These are phyloP conservation scores for Gasteruption jaculator DNA, from an alignment of 2,888 invertebrate species.

Conservation along the genomic window DNA sequence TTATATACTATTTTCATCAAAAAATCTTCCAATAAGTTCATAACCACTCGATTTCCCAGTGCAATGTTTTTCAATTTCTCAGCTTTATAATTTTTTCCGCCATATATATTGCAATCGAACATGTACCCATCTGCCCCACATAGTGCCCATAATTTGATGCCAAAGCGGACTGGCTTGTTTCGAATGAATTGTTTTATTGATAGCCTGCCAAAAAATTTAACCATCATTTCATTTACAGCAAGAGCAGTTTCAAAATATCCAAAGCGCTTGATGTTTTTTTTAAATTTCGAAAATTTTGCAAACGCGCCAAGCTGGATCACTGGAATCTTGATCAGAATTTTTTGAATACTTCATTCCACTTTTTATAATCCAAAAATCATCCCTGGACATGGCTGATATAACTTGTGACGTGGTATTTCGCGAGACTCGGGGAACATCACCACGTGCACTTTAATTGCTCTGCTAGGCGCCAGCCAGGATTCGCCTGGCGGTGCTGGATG, in stretches of 20 bases:
- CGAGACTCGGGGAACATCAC: too few species aligned
- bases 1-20: not conserved
- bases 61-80: not conserved
- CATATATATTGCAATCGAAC: conserved; percentile 3
- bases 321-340: conserved; percentile 8
- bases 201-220: not conserved
- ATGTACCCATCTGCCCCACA: conserved; percentile 2
- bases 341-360: conserved; percentile 4
- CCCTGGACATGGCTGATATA: conserved; percentile 7
- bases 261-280: conserved; percentile 6
- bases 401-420: too few species aligned
- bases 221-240: conserved; percentile 1
- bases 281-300: conserved; percentile 9
- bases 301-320: conserved; percentile 10
- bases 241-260: conserved; percentile 7
- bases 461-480: too few species aligned
- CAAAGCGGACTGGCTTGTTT: not conserved
- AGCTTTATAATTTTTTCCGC: not conserved
- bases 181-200: conserved; percentile 1
- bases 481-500: too few species aligned
- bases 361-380: conserved; percentile 10
- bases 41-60: conserved; percentile 1
- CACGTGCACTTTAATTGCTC: too few species aligned
- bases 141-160: conserved; percentile 1
- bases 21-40: not conserved